phyloP scores from a whole-genome alignment of 64 coral and sea anemone species.

The Dendrophyllia cribrosa region DNA sequence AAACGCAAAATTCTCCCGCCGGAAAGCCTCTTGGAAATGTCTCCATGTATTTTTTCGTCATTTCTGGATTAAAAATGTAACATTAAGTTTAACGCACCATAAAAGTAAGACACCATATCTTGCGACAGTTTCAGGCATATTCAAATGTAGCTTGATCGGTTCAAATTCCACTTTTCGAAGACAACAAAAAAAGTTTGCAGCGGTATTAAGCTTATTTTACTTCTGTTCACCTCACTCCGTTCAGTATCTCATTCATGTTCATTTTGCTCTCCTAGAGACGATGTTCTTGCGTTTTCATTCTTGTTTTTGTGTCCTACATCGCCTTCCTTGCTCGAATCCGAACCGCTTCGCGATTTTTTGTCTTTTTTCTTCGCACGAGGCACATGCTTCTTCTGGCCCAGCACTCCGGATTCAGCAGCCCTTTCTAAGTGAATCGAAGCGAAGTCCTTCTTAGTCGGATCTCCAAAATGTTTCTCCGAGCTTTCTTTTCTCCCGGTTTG shows the following conservation, averaged over 20 bases:
- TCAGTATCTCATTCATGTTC: not conserved
- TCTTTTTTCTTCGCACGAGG: slow-evolving; percentile 27
- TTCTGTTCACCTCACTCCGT: no score
- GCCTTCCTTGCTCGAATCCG: not conserved
- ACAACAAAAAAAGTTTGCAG: no score
- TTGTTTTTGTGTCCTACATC: not conserved
- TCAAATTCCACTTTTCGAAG: no score
- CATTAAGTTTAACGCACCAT: not conserved
- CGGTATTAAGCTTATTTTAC: no score
- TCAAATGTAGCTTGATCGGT: no score
- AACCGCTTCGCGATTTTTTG: not conserved
- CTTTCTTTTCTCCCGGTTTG: slow-evolving; percentile 19
- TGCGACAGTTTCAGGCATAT: no score
- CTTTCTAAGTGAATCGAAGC: slow-evolving; percentile 78
- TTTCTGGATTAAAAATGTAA: not conserved
- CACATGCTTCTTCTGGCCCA: slow-evolving; percentile 46
- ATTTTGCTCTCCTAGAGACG: not conserved
- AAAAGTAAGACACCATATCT: no score
- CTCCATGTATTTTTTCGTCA: not conserved
- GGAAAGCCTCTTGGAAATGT: not conserved
- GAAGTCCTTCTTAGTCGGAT: slow-evolving; percentile 60
- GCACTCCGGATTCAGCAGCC: slow-evolving; percentile 38
- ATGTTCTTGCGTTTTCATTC: not conserved
- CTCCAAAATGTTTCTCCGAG: slow-evolving; percentile 11
- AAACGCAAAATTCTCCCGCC: not conserved